phyloP scores from a whole-genome alignment of 2,797 vertebrate species.

The Falco biarmicus region DNA sequence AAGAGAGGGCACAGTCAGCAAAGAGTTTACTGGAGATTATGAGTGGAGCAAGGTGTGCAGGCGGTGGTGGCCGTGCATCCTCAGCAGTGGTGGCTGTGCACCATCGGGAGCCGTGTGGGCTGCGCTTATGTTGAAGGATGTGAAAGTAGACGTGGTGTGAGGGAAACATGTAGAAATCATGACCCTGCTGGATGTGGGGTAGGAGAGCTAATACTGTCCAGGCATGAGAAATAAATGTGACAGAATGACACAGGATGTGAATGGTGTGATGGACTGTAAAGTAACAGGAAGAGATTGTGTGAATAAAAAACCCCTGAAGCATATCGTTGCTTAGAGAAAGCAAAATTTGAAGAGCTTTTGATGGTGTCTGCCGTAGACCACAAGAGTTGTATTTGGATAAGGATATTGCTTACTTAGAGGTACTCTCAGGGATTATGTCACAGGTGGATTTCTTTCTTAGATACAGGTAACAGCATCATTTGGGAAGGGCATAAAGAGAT shows the following conservation, averaged over 20 bases:
- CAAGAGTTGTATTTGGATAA: background rate
- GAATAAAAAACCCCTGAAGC: background rate
- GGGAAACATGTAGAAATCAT: accelerated
- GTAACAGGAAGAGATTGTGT: background rate
- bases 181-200: background rate
- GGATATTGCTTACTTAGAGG: background rate
- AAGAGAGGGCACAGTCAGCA: background rate
- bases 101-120: background rate
- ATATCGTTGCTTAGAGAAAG: background rate
- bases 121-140: background rate
- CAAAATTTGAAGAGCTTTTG: background rate
- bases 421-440: background rate
- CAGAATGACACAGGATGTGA: background rate
- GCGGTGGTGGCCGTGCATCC: background rate
- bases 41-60: accelerated
- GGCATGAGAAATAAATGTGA: background rate
- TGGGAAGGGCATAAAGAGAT: background rate
- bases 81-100: background rate
- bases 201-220: background rate
- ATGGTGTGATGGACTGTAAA: background rate
- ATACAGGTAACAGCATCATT: background rate
- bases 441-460: background rate
- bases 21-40: background rate
- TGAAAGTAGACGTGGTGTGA: background rate
- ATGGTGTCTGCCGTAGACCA: background rate